Evolutionary conservation across 2,797 vertebrate species (phyloP), one percentile per base, ranked within the genome.

Genomic region (Glyptemys insculpta): DNA sequence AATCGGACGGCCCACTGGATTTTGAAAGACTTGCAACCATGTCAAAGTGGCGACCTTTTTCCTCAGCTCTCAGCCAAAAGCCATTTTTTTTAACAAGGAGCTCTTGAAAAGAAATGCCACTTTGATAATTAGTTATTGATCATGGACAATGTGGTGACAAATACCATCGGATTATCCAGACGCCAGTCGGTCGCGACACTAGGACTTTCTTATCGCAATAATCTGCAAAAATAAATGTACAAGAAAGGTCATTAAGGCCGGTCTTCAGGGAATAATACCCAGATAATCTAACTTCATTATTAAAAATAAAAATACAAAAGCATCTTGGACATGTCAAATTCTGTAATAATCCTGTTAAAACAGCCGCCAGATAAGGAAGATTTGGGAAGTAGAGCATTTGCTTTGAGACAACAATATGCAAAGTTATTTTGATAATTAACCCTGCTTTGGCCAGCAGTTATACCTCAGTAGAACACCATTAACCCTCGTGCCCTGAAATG

Each of bases 41-140:
- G 99, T 99, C 99, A 98, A 98, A 98, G 98, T 98, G 98, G 98
- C 96, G 98, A 99, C 98, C 97, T 97, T 98, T 97, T 97, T 96
- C 96, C 98, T 98, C 98, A 97, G 98, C 97, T 98, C 98, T 98
- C 98, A 98, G 99, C 99, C 99, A 99, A 99, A 99, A 99, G 99
- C 98, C 98, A 99, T 98, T 98, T 98, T 27, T 62, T 98, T 98
- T 98, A 99, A 99, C 98, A 98, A 99, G 98, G 98, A 98, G 97
- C 98, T 98, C 98, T 98, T 97, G 98, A 96, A 98, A 98, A 98
- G 98, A 98, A 99, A 99, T 98, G 98, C 99, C 98, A 99, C 98
- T 99, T 99, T 99, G 98, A 99, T 99, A 99, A 99, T 99, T 99
- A 99, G 99, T 99, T 99, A 99, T 99, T 99, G 99, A 99, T 99